These are phyloP conservation scores for Xylocopa sonorina DNA, from an alignment of 1,140 invertebrate genomes.

Conservation along the genomic window DNA sequence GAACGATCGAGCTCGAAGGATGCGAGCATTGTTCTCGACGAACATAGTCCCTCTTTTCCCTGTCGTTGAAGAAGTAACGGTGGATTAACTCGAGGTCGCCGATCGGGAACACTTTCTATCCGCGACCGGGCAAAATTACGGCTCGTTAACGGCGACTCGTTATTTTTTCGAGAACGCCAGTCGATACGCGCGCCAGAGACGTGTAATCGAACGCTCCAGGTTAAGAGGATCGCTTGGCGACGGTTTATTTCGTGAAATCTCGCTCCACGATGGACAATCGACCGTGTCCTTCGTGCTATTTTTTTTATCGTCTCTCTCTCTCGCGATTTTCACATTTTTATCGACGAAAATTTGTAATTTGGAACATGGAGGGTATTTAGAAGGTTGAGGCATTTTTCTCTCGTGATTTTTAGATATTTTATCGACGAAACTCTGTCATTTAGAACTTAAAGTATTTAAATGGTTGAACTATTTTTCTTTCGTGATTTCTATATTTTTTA, in stretches of 20 bases:
- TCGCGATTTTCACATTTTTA: no score
- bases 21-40: slow-evolving; percentile 31
- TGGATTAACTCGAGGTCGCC: slow-evolving; percentile 49
- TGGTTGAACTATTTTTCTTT: no score
- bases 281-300: neutral
- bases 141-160: slow-evolving; percentile 42
- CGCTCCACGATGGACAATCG: neutral
- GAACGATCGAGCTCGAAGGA: neutral
- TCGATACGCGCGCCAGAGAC: neutral
- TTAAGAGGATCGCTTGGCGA: neutral
- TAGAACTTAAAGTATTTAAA: no score
- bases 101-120: slow-evolving; percentile 62
- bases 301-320: no score
- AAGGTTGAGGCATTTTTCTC: no score
- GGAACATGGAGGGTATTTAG: neutral
- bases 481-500: no score
- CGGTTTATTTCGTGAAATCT: neutral
- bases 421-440: no score
- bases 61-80: slow-evolving; percentile 49
- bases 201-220: neutral
- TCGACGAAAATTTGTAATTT: no score
- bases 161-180: slow-evolving; percentile 25
- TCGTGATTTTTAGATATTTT: no score
- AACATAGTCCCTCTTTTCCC: slow-evolving; percentile 30
- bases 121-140: slow-evolving; percentile 23